These are phyloP conservation scores for Sebastes hopkinsi DNA, from an alignment of 2,797 vertebrate genomes.

Conservation along the genomic window DNA sequence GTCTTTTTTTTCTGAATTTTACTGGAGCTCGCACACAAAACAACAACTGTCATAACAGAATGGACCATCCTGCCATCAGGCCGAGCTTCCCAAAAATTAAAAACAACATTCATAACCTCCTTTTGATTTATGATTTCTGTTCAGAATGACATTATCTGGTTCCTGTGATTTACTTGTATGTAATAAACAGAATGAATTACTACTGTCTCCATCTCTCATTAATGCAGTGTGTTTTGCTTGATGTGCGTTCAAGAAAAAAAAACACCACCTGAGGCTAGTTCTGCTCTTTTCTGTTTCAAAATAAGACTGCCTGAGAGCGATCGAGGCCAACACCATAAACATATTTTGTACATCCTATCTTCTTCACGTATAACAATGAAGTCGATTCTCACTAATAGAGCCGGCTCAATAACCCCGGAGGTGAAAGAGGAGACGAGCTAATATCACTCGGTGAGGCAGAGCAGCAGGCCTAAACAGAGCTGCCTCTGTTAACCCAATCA, in stretches of 20 bases:
- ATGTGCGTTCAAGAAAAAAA: neutral
- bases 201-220: neutral
- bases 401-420: slow-evolving; percentile 50
- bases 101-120: slow-evolving; percentile 5
- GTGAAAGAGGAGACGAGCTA: slow-evolving; percentile 61
- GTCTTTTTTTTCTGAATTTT: slow-evolving; percentile 10
- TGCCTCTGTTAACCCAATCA: slow-evolving; percentile 73
- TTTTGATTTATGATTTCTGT: neutral
- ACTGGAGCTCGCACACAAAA: slow-evolving; percentile 1
- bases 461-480: slow-evolving; percentile 62
- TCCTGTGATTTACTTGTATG: slow-evolving; percentile 4
- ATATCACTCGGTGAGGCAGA: slow-evolving; percentile 36
- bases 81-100: slow-evolving; percentile 36
- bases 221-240: slow-evolving; percentile 17
- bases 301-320: neutral
- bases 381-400: slow-evolving; percentile 44
- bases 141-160: neutral
- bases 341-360: slow-evolving; percentile 24
- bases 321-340: neutral
- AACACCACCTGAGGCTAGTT: slow-evolving; percentile 15
- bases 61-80: slow-evolving; percentile 3
- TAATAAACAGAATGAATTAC: slow-evolving; percentile 15
- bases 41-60: neutral
- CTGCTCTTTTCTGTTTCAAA: slow-evolving; percentile 11
- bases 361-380: slow-evolving; percentile 36